Conservation (phyloP, 2,888 invertebrate species). For the Hoplodrina ambigua region DNA sequence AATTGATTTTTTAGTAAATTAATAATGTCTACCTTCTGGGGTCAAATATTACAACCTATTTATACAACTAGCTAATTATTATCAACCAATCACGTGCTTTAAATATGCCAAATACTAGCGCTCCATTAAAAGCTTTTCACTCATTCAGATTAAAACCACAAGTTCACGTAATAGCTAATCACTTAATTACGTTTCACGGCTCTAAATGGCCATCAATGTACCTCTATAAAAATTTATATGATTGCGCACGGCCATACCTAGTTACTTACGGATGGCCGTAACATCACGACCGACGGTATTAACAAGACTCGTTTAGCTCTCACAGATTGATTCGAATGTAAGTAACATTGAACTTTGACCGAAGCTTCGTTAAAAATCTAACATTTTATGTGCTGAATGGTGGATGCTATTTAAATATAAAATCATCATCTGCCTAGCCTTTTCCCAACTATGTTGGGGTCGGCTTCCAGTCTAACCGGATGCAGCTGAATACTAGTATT, state of each 20-base stretch:
- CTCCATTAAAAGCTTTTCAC: conserved; percentile 25
- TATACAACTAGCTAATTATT: not conserved
- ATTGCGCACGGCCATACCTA: conserved; percentile 34
- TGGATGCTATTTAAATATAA: conserved; percentile 21
- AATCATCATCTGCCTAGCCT: too few species aligned
- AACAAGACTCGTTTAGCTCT: conserved; percentile 48
- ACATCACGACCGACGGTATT: conserved; percentile 43
- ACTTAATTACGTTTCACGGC: conserved; percentile 38
- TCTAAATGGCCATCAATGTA: conserved; percentile 8
- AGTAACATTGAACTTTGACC: conserved; percentile 65
- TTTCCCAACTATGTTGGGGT: too few species aligned
- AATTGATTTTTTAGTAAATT: too few species aligned
- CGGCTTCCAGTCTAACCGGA: too few species aligned
- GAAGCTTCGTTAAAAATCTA: conserved; percentile 47
- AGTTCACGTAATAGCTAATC: conserved; percentile 46
- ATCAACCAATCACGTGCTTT: not conserved
- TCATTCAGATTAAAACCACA: conserved; percentile 28
- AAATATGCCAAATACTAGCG: not conserved
- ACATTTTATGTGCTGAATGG: conserved; percentile 29
- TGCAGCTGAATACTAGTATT: too few species aligned
- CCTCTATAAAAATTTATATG: conserved; percentile 39
- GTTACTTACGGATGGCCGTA: conserved; percentile 26
- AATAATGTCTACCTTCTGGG: not conserved
- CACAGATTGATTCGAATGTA: conserved; percentile 44
- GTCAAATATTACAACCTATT: not conserved